Base-by-base conservation (phyloP, 2,888 invertebrate genomes). In the Nudaria mundana region DNA sequence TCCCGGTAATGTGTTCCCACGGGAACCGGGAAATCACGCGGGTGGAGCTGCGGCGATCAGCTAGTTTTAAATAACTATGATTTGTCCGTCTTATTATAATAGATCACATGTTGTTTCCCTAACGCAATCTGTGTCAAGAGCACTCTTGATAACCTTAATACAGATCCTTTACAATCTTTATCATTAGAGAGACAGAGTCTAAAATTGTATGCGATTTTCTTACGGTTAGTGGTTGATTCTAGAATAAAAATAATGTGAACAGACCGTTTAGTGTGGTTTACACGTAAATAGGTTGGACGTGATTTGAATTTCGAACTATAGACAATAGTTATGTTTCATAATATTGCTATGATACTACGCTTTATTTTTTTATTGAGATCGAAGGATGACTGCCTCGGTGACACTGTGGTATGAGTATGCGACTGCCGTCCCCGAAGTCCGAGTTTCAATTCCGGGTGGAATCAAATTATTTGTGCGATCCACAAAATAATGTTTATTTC, bases 211-310 rank as follows among this genome's bases (percentile, higher is more conserved):
- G 43, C 58, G 52, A 53, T 39, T 50, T 56, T 60, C 54, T 40
- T 35, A 15, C 44, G 39, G 44, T 54, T 57, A 48, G 48, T 49
- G 42, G 66, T 75, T 73, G 73, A 65, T 71, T 56, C 54, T 54
- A 40, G 77, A 74, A 75, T 75, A 67, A 66, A 63, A 63, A 69
- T 50, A 56, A 49, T 43, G 59, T 63, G 66, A 63, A 59, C 46
- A 53, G 52, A 56, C 56, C 63, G 55, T 67, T 75, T 69, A 67
- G 58, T 56, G 59, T 56, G 42, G 48, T 40, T 37, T 55, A 39
- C 81, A 77, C 82, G 81, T 83, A 81, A 75, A 78, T 76, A 59
- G 81, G 79, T 58, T 73, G 70, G 24, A 66, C 78, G 75, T 81
- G 81, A 44, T 49, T 14, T 44, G 75, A 59, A 55, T 76, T 50